Base-by-base conservation (phyloP, 2,113 vertebrate species). In the Platycercus adscitus region DNA sequence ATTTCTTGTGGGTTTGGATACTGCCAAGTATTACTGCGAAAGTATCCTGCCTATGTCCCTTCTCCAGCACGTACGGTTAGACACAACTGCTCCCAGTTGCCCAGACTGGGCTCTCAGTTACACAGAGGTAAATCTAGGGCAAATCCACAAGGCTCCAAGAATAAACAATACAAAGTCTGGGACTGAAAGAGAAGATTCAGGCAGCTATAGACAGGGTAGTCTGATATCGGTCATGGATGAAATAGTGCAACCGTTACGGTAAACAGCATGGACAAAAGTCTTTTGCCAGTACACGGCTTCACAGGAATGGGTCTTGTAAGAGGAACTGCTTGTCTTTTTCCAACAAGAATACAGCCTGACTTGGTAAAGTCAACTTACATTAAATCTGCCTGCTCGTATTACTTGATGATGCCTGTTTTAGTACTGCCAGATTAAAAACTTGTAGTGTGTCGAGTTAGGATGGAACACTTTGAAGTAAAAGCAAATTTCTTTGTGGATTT, bases 1-100 rank as follows among this genome's bases (percentile, higher is more conserved):
- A 95, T 88, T 93, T 95, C 49, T 86, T 88, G 88, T 73, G 94
- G 89, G n/a, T 84, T 93, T 96, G 85, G 72, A 81, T 85, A 61
- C 61, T 95, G 72, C 46, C 65, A 58, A 92, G 61, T 61, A 46
- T 72, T 39, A 31, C 58, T 41, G 76, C 0, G 0, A 49, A 90
- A 88, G 39, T 63, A 76, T 93, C 80, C 56, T 85, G 0, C 0
- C 53, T 85, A 14, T 77, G 88, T 63, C 76, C 60, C 19, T 72
- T 79, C 69, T 81, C 58, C 66, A 53, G 88, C 76, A 63, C 2
- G 52, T 60, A 53, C 6, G 1, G 55, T 75, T 35, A 56, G 76
- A 68, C 14, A 61, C 82, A 63, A 24, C 43, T 29, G 44, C 72
- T 94, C 65, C 61, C 1, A 2, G 50, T 76, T 29, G 65, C 41